phyloP scores from a whole-genome alignment of 2,113 vertebrate species.

The Cebidichthys violaceus region DNA sequence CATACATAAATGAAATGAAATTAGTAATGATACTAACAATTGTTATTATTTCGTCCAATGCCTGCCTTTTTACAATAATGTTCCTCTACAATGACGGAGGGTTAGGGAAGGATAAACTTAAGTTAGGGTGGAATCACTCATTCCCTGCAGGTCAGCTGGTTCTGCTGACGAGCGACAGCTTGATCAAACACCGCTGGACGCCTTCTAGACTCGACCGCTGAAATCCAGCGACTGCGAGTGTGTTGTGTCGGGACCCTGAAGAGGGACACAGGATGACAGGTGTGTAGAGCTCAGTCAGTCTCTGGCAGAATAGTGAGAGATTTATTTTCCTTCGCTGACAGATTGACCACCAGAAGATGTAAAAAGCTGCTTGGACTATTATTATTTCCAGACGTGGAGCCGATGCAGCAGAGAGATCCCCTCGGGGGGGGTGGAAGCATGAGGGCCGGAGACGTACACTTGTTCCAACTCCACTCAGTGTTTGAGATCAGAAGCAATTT shows the following conservation, averaged over 20 bases:
- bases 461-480: constrained; percentile 26
- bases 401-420: constrained; percentile 22
- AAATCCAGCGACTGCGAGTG: background rate
- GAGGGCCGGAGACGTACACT: constrained; percentile 44
- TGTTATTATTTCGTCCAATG: background rate
- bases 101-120: background rate
- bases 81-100: background rate
- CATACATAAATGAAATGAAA: no score
- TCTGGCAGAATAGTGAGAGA: background rate
- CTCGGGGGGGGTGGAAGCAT: constrained; percentile 25
- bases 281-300: background rate
- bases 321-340: constrained; percentile 40
- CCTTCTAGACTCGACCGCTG: background rate
- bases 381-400: constrained; percentile 5
- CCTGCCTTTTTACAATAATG: background rate
- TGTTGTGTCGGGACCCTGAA: background rate
- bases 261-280: constrained; percentile 6
- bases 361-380: constrained; percentile 28
- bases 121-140: background rate
- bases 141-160: background rate
- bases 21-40: no score
- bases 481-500: constrained; percentile 29
- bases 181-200: background rate
- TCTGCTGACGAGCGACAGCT: background rate
- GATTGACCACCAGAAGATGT: constrained; percentile 32